Conservation (phyloP, 2,888 invertebrate species). For the Synergus itoensis region DNA sequence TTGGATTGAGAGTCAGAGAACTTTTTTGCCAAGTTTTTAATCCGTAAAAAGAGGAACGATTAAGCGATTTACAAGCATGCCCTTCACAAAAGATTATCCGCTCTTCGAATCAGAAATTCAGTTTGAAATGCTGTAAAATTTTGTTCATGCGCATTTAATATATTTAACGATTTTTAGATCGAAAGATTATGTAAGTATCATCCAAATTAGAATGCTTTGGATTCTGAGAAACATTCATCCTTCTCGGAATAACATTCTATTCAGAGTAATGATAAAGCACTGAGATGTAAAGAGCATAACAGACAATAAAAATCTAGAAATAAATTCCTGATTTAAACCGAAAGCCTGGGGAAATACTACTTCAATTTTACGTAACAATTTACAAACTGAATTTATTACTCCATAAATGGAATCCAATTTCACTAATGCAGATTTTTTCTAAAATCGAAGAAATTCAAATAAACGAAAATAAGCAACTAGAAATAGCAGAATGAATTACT, state of each 20-base stretch:
- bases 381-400: background rate
- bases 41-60: slow-evolving; percentile 71
- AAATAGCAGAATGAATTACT: too few relatives aligned
- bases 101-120: slow-evolving; percentile 26
- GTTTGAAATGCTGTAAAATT: background rate
- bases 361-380: slow-evolving; percentile 1
- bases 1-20: slow-evolving; percentile 50
- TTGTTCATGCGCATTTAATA: background rate
- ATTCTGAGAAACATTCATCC: background rate
- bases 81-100: slow-evolving; percentile 37
- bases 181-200: too few relatives aligned
- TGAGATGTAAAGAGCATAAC: background rate
- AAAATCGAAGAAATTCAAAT: background rate
- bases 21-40: slow-evolving; percentile 68
- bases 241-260: background rate
- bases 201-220: background rate
- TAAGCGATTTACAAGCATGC: slow-evolving; percentile 70
- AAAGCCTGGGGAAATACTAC: background rate
- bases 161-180: too few relatives aligned
- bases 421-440: background rate
- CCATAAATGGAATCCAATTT: background rate
- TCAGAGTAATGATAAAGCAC: background rate
- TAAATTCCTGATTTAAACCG: background rate
- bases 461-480: too few relatives aligned
- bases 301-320: background rate